Percentiles rank a stretch among this genome's conserved stretches.
Evolutionary conservation across 2,888 invertebrate species (phyloP).

Genomic region (Microctonus aethiopoides): DNA sequence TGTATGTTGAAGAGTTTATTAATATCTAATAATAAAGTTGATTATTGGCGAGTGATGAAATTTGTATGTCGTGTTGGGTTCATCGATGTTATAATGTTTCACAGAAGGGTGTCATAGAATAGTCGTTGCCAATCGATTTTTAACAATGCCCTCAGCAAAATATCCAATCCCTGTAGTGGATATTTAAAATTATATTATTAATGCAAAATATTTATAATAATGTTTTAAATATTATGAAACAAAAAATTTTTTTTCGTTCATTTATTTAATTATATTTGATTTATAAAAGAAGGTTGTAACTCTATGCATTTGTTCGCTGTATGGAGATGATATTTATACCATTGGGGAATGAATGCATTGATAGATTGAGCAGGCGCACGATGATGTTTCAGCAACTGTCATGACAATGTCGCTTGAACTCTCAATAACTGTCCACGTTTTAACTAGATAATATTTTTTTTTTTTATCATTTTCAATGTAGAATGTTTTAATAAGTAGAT

Average conservation of each 20-base stretch:
- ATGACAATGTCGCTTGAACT: constrained; percentile 18
- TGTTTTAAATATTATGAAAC: too few species aligned
- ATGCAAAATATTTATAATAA: too few species aligned
- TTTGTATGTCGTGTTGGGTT: constrained; percentile 2
- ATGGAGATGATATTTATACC: too few species aligned
- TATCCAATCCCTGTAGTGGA: constrained; percentile 10
- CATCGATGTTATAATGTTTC: constrained; percentile 3
- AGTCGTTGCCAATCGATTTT: constrained; percentile 23
- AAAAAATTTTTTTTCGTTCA: too few species aligned
- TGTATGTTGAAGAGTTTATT: too few species aligned
- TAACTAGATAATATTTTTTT: not conserved
- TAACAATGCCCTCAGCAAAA: constrained; percentile 16
- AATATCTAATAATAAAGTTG: too few species aligned
- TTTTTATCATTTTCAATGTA: too few species aligned
- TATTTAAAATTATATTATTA: not conserved
- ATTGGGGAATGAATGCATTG: not conserved
- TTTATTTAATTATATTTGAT: too few species aligned
- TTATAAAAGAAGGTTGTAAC: too few species aligned
- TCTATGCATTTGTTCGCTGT: too few species aligned
- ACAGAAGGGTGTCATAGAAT: constrained; percentile 26
- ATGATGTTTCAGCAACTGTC: not conserved
- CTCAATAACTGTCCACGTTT: constrained; percentile 15
- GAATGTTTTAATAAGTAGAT: too few species aligned
- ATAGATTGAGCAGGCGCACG: constrained; percentile 24
- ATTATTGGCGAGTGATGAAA: not conserved